A percentile compares a stretch with the other conserved stretches of the same genome.
phyloP scores from a whole-genome alignment of 2,888 invertebrate genomes.

The Gisinianus flammeolus region DNA sequence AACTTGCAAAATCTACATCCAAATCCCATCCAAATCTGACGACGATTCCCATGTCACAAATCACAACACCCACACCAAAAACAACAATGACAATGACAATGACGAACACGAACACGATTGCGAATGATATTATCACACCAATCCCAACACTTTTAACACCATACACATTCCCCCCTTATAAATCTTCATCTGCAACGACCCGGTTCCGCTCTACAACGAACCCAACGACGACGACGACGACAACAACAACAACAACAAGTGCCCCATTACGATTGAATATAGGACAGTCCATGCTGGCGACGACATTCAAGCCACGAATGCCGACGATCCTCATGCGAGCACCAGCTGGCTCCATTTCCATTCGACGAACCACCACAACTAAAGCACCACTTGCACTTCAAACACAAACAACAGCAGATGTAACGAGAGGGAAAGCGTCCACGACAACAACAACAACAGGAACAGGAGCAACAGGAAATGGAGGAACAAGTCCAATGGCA shows the following conservation, averaged over 20 bases:
- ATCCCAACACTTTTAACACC: not conserved
- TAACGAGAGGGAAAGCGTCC: slow-evolving; percentile 10
- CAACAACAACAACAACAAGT: not conserved
- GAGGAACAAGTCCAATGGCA: too few species aligned
- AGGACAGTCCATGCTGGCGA: not conserved
- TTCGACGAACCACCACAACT: not conserved
- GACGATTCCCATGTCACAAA: not conserved
- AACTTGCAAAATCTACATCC: not conserved
- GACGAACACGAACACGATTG: not conserved
- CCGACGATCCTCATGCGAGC: not conserved
- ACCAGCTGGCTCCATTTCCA: not conserved
- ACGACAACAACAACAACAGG: not conserved
- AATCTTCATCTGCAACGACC: not conserved
- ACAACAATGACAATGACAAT: not conserved
- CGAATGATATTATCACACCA: not conserved
- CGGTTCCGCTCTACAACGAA: not conserved
- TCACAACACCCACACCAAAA: not conserved
- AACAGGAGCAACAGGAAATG: too few species aligned
- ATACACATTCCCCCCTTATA: not conserved
- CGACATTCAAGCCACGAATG: slow-evolving; percentile 8
- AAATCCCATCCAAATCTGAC: not conserved
- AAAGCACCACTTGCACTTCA: slow-evolving; percentile 2
- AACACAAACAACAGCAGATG: not conserved
- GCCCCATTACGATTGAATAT: too few species aligned
- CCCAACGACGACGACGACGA: not conserved